Percentiles rank a stretch among this genome's conserved stretches.
phyloP scores from a whole-genome alignment of 2,797 vertebrate genomes.

The Sparidentex hasta region DNA sequence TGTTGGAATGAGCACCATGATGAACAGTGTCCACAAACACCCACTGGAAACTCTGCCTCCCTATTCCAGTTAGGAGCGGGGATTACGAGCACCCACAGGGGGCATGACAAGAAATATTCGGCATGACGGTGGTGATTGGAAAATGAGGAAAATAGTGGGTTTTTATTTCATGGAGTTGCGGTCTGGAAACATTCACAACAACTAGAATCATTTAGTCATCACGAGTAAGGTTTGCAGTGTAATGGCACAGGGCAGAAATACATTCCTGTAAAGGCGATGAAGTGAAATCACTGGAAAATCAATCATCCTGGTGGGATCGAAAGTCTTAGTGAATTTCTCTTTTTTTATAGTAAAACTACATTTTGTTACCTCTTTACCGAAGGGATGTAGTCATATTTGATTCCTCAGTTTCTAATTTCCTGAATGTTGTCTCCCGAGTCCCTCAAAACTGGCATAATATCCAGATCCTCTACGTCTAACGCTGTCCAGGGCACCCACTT shows the following conservation, averaged over 20 bases:
- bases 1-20: slow-evolving; percentile 12
- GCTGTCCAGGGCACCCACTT: neutral
- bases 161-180: slow-evolving; percentile 52
- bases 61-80: slow-evolving; percentile 68
- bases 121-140: slow-evolving; percentile 38
- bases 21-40: neutral
- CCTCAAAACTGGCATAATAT: neutral
- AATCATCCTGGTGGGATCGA: slow-evolving; percentile 7
- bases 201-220: slow-evolving; percentile 64
- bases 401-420: too few species aligned
- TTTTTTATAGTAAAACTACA: neutral
- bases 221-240: slow-evolving; percentile 16
- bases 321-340: neutral
- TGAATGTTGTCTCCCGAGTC: neutral
- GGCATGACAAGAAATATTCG: slow-evolving; percentile 35
- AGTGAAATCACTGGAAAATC: slow-evolving; percentile 38
- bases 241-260: slow-evolving; percentile 15
- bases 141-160: slow-evolving; percentile 37
- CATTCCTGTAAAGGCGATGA: slow-evolving; percentile 36
- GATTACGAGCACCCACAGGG: slow-evolving; percentile 53
- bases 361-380: neutral
- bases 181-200: slow-evolving; percentile 61
- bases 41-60: slow-evolving; percentile 68
- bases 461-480: neutral
- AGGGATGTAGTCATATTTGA: too few species aligned